Conservation (phyloP, 1,140 invertebrate species). For the Lutraria rhynchaena region DNA sequence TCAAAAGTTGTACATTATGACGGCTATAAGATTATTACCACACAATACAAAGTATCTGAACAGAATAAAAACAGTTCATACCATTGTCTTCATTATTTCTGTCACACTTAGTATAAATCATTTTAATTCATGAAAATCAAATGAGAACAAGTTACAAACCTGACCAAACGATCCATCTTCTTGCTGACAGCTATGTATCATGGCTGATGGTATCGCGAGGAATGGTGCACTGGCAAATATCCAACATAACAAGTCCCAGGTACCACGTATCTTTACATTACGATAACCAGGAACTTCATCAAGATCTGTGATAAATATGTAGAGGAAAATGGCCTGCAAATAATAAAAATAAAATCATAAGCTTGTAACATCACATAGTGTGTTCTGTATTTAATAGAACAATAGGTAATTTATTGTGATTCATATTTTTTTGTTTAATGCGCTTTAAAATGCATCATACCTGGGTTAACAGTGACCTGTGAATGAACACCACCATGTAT, state of each 20-base stretch:
- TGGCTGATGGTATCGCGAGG: slow-evolving; percentile 52
- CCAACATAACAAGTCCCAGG: slow-evolving; percentile 56
- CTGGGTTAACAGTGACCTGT: no score
- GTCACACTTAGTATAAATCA: background rate
- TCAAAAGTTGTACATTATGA: background rate
- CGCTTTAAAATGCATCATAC: no score
- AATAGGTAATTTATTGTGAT: no score
- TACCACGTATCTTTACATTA: slow-evolving; percentile 22
- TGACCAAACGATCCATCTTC: slow-evolving; percentile 44
- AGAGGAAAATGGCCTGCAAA: slow-evolving; percentile 55
- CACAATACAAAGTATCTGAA: background rate
- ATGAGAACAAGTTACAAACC: no score
- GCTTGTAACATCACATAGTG: no score
- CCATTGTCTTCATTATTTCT: background rate
- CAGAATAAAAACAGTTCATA: background rate
- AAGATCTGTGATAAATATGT: slow-evolving; percentile 44
- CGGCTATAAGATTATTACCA: no score
- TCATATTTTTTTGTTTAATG: no score
- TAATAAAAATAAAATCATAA: no score
- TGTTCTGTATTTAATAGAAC: no score
- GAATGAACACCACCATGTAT: no score
- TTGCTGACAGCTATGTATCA: slow-evolving; percentile 55
- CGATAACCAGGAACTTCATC: slow-evolving; percentile 35
- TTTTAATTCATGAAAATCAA: background rate
- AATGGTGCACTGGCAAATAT: slow-evolving; percentile 52